Evolutionary conservation across 53 echinoderm and acorn worm genomes (phyloP), one percentile per base, ranked within the genome.

Genomic region (Hippasteria phrygiana): DNA sequence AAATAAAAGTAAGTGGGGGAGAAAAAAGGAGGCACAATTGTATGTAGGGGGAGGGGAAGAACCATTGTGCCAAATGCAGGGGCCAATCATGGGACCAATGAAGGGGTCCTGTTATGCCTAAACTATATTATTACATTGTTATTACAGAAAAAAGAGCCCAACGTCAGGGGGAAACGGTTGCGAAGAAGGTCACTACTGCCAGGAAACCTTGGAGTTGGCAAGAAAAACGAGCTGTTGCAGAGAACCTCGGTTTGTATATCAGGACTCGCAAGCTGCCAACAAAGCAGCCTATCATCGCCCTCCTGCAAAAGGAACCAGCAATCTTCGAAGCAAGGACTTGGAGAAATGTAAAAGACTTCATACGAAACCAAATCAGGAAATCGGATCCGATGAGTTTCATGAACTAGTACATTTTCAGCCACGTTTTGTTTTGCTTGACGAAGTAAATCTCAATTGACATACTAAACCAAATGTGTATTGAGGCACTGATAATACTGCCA

Each of bases 331-430:
- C 77, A 35, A 90, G 90, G 51, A 81, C 46, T 36, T 90, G 90
- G 90, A 80, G 67, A 20, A 90, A 90, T 70, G 73, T 90, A 5
- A 90, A 90, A 39, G 90, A 90, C 79, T 90, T 90, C 51, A 69
- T 90, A 3, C 65, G 81, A 51, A 90, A 90, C 51, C 47, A n/a
- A 16, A 90, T 80, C 47, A 70, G 76, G 27, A 76, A 76, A 32
- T n/a, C 13, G 24, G 53, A 76, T 51, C 46, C 46, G 53, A 42
- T 76, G 76, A 76, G 76, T 43, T 76, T 76, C 47, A 65, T 28
- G 34, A 65, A 65, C 5, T 27, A 65, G 65, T 13, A 55, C 18
- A 55, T 8, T 55, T 55, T 55, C 55, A n/a, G n/a, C n/a, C n/a
- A n/a, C 55, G 18, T 16, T 55, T 20, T 16, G 46, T 45, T 45